These are phyloP conservation scores for Microtus obscurus DNA, from an alignment of 2,797 vertebrate species.

Conservation along the genomic window DNA sequence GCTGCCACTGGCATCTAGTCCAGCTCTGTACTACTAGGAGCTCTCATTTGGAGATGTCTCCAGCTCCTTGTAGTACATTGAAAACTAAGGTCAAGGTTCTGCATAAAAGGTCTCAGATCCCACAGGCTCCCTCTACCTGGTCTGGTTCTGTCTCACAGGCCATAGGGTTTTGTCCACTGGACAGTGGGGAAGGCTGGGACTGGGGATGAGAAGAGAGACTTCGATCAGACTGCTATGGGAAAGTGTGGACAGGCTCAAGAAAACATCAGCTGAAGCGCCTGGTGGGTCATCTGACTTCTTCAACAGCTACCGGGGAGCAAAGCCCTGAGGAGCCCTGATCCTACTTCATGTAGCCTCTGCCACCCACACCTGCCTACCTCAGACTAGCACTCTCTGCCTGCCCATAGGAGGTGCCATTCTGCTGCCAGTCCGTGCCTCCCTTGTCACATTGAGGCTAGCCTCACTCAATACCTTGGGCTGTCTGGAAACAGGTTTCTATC, in stretches of 20 bases:
- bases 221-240: not conserved
- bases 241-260: not conserved
- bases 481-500: slow-evolving; percentile 30
- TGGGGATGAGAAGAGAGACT: not conserved
- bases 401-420: not conserved
- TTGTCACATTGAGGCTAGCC: not conserved
- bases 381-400: not conserved
- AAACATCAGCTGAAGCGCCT: not conserved
- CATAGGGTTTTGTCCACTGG: not conserved
- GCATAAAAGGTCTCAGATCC: not conserved
- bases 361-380: not conserved
- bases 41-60: too few relatives aligned
- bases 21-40: too few relatives aligned
- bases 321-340: not conserved
- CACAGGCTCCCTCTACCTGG: not conserved
- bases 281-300: not conserved
- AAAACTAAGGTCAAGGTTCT: not conserved
- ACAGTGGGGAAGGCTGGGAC: not conserved
- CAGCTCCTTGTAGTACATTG: not conserved
- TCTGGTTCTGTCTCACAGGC: not conserved
- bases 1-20: not conserved
- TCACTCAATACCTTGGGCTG: not conserved
- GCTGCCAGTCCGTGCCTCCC: not conserved
- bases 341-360: not conserved
- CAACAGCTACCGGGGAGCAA: not conserved